Base-by-base conservation (phyloP, 2,113 vertebrate genomes). In the Psilopsiagon aymara region DNA sequence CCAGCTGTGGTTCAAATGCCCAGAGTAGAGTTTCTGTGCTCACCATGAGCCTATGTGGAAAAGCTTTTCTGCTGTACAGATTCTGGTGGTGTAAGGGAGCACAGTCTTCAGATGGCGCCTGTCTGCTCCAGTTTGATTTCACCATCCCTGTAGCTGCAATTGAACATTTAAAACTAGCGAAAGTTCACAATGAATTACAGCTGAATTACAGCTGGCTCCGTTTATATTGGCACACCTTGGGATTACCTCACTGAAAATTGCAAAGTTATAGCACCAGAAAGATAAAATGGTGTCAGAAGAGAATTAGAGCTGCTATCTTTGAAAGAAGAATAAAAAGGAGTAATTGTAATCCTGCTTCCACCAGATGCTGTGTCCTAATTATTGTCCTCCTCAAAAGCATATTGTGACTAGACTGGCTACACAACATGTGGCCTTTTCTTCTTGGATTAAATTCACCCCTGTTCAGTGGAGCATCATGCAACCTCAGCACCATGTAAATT, bases 341-440 rank as follows among this genome's bases (percentile, higher is more conserved):
- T 53, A 74, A 86, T 82, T 86, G 44, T 80, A 41, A 67, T 55
- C 18, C 28, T 78, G 51, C 73, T 93, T 95, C 35, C 51, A 90
- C 46, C 88, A 93, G 76, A 94, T 84, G 85, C 66, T 86, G 29
- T 31, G 55, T 78, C 55, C 64, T 90, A 73, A 51, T 87, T 89
- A 66, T 81, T 86, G 82, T 93, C 76, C 55, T 93, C 82, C 35
- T 94, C 59, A 94, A 74, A 35, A 63, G 53, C 53, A 71, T 44
- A 4, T 57, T 95, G 60, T 83, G 82, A 59, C 79, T 67, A 81
- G 64, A 37, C 57, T 60, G 3, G 1, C 68, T 74, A 10, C 88
- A 16, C 15, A 62, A 29, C 10, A 1, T 55, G 28, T 33, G 66
- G 46, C 12, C 73, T 94, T 93, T 94, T 94, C 90, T 88, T 51